Evolutionary conservation across 2,888 invertebrate species (phyloP).

Genomic region (Agrochola lota): DNA sequence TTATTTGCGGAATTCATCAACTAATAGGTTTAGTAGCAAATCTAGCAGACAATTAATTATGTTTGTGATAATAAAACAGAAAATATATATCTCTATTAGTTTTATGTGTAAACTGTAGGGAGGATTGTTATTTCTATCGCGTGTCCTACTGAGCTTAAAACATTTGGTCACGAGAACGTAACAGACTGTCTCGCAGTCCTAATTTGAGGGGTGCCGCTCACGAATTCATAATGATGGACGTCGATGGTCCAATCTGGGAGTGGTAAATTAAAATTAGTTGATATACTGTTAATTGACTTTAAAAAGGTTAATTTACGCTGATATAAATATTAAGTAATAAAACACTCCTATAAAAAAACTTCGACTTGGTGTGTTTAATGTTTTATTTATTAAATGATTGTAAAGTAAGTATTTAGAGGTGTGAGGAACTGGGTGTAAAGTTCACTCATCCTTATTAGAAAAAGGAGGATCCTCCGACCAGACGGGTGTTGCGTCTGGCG

Average conservation of each 20-base stretch:
- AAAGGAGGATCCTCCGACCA: no score
- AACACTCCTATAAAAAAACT: neutral
- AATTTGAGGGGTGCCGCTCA: constrained; percentile 82
- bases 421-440: no score
- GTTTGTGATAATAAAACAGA: constrained; percentile 43
- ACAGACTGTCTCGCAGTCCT: constrained; percentile 69
- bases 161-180: constrained; percentile 61
- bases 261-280: constrained; percentile 61
- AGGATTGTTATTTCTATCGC: constrained; percentile 38
- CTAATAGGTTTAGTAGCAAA: constrained; percentile 27
- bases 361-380: neutral
- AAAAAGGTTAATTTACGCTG: constrained; percentile 34
- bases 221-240: constrained; percentile 81
- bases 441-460: no score
- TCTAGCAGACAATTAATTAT: constrained; percentile 40
- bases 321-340: constrained; percentile 8
- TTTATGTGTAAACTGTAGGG: constrained; percentile 36
- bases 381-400: constrained; percentile 5
- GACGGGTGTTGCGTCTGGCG: no score
- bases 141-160: constrained; percentile 56
- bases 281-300: constrained; percentile 59
- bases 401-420: neutral
- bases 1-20: constrained; percentile 30
- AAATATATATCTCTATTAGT: constrained; percentile 49
- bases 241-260: constrained; percentile 64